Evolutionary conservation across 2,888 invertebrate species (phyloP).

Genomic region (Andrena camellia): DNA sequence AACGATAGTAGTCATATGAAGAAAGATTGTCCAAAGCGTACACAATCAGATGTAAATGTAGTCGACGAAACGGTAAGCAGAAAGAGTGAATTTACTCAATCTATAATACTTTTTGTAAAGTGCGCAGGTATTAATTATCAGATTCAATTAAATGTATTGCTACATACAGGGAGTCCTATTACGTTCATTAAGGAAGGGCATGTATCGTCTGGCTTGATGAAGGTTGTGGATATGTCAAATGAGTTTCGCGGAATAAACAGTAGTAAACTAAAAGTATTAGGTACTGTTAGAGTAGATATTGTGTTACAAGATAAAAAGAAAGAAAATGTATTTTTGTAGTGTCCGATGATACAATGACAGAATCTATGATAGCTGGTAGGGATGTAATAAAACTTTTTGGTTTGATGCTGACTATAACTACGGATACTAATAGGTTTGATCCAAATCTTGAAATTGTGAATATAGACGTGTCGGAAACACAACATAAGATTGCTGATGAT

Average conservation of each 20-base stretch:
- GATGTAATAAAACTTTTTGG: background rate
- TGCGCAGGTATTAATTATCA: too few relatives aligned
- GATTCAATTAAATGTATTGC: too few relatives aligned
- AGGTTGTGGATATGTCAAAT: too few relatives aligned
- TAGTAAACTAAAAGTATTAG: too few relatives aligned
- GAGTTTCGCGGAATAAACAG: too few relatives aligned
- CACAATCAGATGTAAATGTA: background rate
- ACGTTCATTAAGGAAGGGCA: too few relatives aligned
- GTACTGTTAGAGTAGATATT: too few relatives aligned
- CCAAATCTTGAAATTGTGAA: background rate
- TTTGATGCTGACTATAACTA: background rate
- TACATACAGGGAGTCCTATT: too few relatives aligned
- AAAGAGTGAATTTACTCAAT: background rate
- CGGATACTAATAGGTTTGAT: background rate
- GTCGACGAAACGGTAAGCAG: background rate
- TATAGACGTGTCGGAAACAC: background rate
- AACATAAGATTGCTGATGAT: background rate
- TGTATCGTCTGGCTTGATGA: too few relatives aligned
- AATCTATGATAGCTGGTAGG: background rate
- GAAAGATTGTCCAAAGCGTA: background rate
- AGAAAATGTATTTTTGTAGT: background rate
- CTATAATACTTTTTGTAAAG: too few relatives aligned
- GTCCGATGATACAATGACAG: background rate
- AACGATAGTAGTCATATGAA: background rate
- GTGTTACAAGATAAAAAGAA: too few relatives aligned